Evolutionary conservation across 2,113 vertebrate genomes (phyloP).

Genomic region (Climacteris rufus): DNA sequence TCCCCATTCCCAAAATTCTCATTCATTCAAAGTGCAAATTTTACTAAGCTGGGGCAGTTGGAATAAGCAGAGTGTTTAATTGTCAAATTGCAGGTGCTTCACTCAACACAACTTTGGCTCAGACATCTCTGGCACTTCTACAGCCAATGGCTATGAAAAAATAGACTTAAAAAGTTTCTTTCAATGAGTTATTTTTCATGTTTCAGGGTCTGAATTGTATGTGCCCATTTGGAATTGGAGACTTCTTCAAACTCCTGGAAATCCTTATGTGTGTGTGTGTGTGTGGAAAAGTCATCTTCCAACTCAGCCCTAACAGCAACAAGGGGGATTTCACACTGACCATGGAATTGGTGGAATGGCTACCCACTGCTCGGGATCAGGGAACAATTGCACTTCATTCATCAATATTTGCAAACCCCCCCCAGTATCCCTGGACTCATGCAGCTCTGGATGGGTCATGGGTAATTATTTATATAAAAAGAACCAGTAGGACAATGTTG

Average conservation of each 20-base stretch:
- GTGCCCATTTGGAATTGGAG: neutral
- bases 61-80: neutral
- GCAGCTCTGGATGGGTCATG: neutral
- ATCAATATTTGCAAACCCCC: neutral
- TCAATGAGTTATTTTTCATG: neutral
- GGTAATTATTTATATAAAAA: neutral
- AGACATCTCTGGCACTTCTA: neutral
- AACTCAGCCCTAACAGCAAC: neutral
- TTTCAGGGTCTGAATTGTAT: neutral
- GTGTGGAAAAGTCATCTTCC: neutral
- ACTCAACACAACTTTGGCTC: neutral
- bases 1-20: neutral
- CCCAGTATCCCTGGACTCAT: neutral
- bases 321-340: neutral
- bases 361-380: accelerated
- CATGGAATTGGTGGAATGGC: neutral
- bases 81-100: neutral
- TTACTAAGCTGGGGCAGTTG: neutral
- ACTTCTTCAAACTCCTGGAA: neutral
- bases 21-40: neutral
- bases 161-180: neutral
- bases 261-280: neutral
- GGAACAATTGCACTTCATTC: neutral
- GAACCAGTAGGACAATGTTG: neutral
- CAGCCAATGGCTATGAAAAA: neutral